phyloP scores from a whole-genome alignment of 2,888 invertebrate species.

The Tolmerus cingulatus region DNA sequence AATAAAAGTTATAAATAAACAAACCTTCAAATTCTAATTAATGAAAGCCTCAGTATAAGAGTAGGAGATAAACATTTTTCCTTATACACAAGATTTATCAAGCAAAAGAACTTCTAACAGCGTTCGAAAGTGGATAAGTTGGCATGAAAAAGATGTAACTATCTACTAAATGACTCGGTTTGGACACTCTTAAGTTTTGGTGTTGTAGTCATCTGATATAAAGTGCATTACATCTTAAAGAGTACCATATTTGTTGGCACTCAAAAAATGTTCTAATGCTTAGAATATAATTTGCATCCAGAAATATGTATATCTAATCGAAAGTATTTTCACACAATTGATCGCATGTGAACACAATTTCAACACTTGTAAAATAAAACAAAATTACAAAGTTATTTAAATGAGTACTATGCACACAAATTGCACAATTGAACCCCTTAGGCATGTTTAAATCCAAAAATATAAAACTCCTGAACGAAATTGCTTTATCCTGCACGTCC shows the following conservation, averaged over 20 bases:
- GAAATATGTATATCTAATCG: background rate
- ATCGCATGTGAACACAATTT: background rate
- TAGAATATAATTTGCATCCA: background rate
- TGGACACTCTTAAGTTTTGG: background rate
- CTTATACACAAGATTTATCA: too few species aligned
- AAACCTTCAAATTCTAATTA: too few species aligned
- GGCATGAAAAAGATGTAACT: background rate
- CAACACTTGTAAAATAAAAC: background rate
- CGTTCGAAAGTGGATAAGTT: background rate
- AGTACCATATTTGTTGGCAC: background rate
- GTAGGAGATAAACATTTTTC: too few species aligned
- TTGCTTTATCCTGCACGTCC: conserved; percentile 2
- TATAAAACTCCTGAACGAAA: background rate
- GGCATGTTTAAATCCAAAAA: background rate
- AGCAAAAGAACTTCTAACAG: too few species aligned
- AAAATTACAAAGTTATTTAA: background rate
- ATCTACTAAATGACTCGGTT: background rate
- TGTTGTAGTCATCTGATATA: background rate
- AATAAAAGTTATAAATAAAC: too few species aligned
- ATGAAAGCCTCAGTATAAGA: too few species aligned
- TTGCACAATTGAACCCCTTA: background rate
- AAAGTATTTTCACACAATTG: background rate
- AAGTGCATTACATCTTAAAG: background rate
- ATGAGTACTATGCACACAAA: background rate
- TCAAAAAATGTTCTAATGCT: background rate